Evolutionary conservation across 2,888 invertebrate species (phyloP).

Genomic region (Troides aeacus): DNA sequence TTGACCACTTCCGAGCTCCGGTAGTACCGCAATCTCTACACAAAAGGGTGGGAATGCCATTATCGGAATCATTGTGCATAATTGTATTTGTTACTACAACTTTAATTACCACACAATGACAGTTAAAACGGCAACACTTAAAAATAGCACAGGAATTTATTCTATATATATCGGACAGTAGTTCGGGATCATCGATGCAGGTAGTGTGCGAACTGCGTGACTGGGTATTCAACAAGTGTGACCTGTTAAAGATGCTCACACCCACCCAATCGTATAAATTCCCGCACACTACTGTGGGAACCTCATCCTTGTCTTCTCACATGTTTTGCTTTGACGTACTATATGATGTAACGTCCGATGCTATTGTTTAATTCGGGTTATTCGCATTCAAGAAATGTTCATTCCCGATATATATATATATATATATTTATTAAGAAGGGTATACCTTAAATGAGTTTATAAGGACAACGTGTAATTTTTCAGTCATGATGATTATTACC

Average conservation of each 20-base stretch:
- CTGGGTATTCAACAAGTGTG: conserved; percentile 61
- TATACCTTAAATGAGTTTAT: too few relatives aligned
- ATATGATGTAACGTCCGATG: conserved; percentile 13
- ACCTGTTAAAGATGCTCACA: conserved; percentile 48
- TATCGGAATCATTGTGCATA: neutral
- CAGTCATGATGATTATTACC: too few relatives aligned
- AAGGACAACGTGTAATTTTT: neutral
- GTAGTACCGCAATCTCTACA: neutral
- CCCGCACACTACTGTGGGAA: conserved; percentile 23
- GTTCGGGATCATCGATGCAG: conserved; percentile 65
- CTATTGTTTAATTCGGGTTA: conserved; percentile 6
- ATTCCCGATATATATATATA: neutral
- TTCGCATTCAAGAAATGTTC: neutral
- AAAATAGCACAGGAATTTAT: conserved; percentile 27
- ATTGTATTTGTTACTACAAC: conserved; percentile 10
- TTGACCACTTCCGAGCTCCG: conserved; percentile 44
- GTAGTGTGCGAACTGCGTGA: conserved; percentile 65
- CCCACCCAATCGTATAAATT: conserved; percentile 18
- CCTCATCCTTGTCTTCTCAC: conserved; percentile 10
- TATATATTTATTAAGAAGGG: neutral
- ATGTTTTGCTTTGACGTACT: conserved; percentile 15
- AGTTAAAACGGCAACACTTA: conserved; percentile 15
- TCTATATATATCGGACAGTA: conserved; percentile 31
- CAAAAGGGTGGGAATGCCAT: conserved; percentile 5
- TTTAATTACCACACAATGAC: conserved; percentile 18